phyloP scores from a whole-genome alignment of 2,888 invertebrate genomes.

The Atrina japonica region DNA sequence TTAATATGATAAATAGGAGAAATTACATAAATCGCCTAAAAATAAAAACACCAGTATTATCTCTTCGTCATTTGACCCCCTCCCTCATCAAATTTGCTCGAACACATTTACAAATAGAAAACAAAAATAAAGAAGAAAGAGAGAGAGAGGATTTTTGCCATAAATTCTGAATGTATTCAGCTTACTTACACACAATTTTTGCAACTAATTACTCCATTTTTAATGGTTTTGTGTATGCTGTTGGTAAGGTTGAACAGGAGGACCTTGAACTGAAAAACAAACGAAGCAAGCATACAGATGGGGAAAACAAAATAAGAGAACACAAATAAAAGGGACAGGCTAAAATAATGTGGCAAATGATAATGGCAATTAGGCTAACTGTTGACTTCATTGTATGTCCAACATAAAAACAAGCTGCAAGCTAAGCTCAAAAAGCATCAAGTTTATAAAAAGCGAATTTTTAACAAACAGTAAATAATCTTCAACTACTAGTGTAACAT shows the following conservation, averaged over 20 bases:
- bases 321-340: background rate
- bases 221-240: slow-evolving; percentile 38
- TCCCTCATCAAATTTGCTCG: no score
- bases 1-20: no score
- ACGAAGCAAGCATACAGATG: slow-evolving; percentile 37
- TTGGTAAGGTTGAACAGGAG: slow-evolving; percentile 27
- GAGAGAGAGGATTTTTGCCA: no score
- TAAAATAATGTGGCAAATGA: slow-evolving; percentile 10
- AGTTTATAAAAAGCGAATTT: no score
- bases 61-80: no score
- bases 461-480: no score
- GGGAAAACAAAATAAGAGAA: slow-evolving; percentile 14
- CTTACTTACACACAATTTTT: slow-evolving; percentile 15
- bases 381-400: background rate
- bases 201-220: slow-evolving; percentile 31
- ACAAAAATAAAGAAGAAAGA: no score
- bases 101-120: no score
- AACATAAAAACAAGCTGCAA: background rate
- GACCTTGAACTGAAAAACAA: slow-evolving; percentile 41
- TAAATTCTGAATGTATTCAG: no score
- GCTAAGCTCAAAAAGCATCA: background rate
- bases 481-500: no score
- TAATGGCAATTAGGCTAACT: background rate
- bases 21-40: no score
- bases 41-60: no score